These are phyloP conservation scores for Bambusicola thoracicus DNA, from an alignment of 2,113 vertebrate genomes.

Conservation along the genomic window DNA sequence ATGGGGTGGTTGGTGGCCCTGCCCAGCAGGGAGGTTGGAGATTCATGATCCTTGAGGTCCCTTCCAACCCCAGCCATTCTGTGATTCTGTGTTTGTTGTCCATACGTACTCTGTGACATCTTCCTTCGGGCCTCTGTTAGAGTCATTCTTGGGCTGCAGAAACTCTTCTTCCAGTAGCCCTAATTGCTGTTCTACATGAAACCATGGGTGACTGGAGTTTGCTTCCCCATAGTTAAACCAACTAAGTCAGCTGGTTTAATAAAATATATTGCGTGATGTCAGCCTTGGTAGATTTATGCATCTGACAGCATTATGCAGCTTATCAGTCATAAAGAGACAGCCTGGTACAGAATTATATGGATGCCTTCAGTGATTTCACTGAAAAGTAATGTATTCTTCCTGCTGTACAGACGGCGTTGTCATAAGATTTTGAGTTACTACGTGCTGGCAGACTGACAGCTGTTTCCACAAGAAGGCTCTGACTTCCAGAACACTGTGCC, in stretches of 20 bases:
- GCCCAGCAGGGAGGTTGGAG: too few species aligned
- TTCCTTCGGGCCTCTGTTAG: background rate
- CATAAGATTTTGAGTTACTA: background rate
- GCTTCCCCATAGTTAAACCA: background rate
- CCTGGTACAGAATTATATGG: background rate
- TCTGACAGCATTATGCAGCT: background rate
- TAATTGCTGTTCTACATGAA: background rate
- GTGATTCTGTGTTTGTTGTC: background rate
- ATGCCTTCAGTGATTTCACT: background rate
- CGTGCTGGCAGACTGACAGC: background rate
- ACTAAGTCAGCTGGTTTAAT: background rate
- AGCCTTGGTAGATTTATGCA: background rate
- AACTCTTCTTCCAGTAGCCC: background rate
- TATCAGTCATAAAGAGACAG: background rate
- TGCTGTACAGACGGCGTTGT: background rate
- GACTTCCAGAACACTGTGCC: background rate
- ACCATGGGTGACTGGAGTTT: background rate
- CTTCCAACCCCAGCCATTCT: too few species aligned
- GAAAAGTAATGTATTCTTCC: background rate
- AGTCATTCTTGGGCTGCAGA: background rate
- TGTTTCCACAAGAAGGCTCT: background rate
- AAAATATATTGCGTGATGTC: background rate
- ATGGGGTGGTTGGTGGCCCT: too few species aligned
- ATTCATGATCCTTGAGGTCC: too few species aligned
- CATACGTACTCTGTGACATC: background rate